Percentiles rank a stretch among this genome's conserved stretches.
Conservation (phyloP, 1,140 invertebrate species). For the Hyposmocoma kahamanoa region DNA sequence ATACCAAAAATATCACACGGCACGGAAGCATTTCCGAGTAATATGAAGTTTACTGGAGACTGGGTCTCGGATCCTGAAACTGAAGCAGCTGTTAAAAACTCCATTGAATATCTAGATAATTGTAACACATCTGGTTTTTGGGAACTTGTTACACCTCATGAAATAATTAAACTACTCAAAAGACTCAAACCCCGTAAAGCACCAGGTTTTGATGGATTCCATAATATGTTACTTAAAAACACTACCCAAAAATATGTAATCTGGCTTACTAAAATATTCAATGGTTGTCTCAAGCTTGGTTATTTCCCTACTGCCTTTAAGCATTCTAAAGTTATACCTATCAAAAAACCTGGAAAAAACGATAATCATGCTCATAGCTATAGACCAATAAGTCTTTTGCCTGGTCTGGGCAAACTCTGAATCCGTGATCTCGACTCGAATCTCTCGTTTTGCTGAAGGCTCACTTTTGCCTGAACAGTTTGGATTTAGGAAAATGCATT, state of each 20-base stretch:
- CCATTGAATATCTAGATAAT: neutral
- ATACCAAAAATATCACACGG: too few relatives aligned
- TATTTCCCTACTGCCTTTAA: slow-evolving; percentile 23
- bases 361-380: slow-evolving; percentile 11
- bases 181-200: neutral
- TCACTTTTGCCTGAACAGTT: neutral
- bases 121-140: neutral
- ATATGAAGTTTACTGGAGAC: neutral
- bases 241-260: slow-evolving; percentile 6
- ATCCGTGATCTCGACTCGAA: neutral
- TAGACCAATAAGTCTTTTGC: slow-evolving; percentile 19
- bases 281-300: neutral
- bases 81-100: neutral
- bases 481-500: neutral
- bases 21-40: neutral
- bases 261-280: slow-evolving; percentile 11
- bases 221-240: slow-evolving; percentile 19
- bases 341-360: slow-evolving; percentile 24
- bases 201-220: slow-evolving; percentile 19
- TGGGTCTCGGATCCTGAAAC: neutral
- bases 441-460: neutral
- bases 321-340: slow-evolving; percentile 18
- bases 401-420: neutral
- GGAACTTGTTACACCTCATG: neutral
- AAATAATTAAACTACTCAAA: neutral